These are phyloP conservation scores for Argya squamiceps DNA, from an alignment of 2,797 vertebrate species.

Conservation along the genomic window DNA sequence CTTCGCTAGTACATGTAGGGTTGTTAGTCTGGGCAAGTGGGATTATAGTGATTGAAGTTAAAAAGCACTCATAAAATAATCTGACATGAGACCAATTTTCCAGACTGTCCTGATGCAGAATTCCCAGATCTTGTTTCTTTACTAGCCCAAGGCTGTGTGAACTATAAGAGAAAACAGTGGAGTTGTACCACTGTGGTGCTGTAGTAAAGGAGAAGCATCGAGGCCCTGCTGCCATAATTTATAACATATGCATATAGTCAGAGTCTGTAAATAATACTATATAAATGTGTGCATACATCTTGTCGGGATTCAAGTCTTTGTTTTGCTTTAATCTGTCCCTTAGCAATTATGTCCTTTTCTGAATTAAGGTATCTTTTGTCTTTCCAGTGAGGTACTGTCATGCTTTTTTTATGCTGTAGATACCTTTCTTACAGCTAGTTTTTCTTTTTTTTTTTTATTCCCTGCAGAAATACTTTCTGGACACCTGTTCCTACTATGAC, in stretches of 20 bases:
- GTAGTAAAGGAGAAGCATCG: background rate
- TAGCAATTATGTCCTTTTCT: background rate
- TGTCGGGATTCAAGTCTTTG: background rate
- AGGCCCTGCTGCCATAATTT: background rate
- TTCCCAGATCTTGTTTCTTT: background rate
- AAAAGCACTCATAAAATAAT: slow-evolving; percentile 22
- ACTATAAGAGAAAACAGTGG: background rate
- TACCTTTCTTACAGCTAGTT: background rate
- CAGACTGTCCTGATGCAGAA: background rate
- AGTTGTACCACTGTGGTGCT: background rate
- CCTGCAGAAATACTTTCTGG: background rate
- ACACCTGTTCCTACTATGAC: background rate
- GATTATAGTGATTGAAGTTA: slow-evolving; percentile 18
- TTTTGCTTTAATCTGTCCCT: background rate
- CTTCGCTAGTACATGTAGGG: background rate
- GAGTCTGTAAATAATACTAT: background rate
- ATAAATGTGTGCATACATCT: rapidly evolving
- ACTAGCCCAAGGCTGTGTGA: background rate
- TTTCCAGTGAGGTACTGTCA: background rate
- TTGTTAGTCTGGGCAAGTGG: slow-evolving; percentile 1
- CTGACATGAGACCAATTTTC: background rate
- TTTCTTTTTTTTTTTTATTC: background rate
- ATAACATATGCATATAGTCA: background rate
- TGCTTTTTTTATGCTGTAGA: background rate
- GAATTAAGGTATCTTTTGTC: background rate